Percentiles rank a stretch among this genome's conserved stretches.
Evolutionary conservation across 2,797 vertebrate genomes (phyloP).

Genomic region (Artibeus jamaicensis): DNA sequence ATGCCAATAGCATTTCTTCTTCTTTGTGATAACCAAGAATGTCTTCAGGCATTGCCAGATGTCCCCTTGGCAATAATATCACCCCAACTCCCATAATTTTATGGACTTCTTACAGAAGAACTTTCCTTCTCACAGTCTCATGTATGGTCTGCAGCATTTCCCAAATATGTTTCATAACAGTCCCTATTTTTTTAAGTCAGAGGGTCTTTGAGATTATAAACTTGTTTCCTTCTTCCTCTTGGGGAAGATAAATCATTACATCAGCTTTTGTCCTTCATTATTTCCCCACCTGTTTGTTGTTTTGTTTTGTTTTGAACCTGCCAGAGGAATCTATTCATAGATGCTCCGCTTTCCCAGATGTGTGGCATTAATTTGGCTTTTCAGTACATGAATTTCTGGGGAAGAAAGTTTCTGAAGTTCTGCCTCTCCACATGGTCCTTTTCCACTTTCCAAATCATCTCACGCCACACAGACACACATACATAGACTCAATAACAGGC

Average conservation of each 20-base stretch:
- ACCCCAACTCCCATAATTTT: background rate
- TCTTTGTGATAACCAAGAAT: background rate
- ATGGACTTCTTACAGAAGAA: background rate
- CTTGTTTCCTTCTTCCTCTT: background rate
- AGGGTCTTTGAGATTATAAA: background rate
- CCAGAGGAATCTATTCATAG: background rate
- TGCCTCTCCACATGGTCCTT: background rate
- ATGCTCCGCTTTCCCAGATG: background rate
- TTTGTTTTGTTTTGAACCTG: background rate
- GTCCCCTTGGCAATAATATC: background rate
- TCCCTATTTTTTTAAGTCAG: background rate
- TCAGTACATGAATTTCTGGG: background rate
- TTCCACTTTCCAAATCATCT: background rate
- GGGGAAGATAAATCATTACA: background rate
- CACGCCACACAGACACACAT: background rate
- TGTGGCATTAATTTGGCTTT: background rate
- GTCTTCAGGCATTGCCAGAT: background rate
- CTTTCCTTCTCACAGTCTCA: background rate
- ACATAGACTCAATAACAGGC: background rate
- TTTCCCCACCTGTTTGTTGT: background rate
- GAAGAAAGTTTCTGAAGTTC: background rate
- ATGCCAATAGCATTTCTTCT: background rate
- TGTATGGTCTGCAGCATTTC: background rate
- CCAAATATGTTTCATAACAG: background rate
- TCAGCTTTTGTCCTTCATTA: background rate